Percentiles rank a stretch among this genome's conserved stretches.
These are phyloP conservation scores for Nomada lathburiana DNA, from an alignment of 2,888 invertebrate species.

Conservation along the genomic window DNA sequence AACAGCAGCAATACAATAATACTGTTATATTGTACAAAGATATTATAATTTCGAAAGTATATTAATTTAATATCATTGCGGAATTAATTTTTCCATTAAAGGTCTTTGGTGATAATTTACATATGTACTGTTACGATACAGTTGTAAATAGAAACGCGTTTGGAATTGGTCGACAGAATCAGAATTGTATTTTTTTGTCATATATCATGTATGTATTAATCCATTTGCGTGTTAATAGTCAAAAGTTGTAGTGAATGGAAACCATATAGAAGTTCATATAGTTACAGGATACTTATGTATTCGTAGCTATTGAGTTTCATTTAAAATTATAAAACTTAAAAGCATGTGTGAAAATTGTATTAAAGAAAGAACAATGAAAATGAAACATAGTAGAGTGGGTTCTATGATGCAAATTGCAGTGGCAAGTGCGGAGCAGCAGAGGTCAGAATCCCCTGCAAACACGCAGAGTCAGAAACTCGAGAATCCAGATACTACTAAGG, in stretches of 20 bases:
- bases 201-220: slow-evolving; percentile 14
- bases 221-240: background rate
- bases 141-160: slow-evolving; percentile 71
- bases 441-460: slow-evolving; percentile 83
- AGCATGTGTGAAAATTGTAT: slow-evolving; percentile 57
- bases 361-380: slow-evolving; percentile 44
- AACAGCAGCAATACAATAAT: background rate
- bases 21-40: background rate
- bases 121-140: slow-evolving; percentile 8
- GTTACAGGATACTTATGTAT: slow-evolving; percentile 2
- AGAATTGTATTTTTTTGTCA: slow-evolving; percentile 41
- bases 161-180: slow-evolving; percentile 72
- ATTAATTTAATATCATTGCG: background rate
- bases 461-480: slow-evolving; percentile 83
- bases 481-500: slow-evolving; percentile 83
- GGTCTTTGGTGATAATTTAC: background rate
- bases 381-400: slow-evolving; percentile 76
- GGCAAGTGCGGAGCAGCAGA: slow-evolving; percentile 84
- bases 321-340: slow-evolving; percentile 17
- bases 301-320: background rate
- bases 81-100: background rate
- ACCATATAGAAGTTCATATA: background rate
- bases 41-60: background rate
- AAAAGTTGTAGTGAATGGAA: background rate
- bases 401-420: slow-evolving; percentile 82